These are phyloP conservation scores for Rousettus leschenaultii DNA, from an alignment of 2,113 vertebrate species.

Conservation along the genomic window DNA sequence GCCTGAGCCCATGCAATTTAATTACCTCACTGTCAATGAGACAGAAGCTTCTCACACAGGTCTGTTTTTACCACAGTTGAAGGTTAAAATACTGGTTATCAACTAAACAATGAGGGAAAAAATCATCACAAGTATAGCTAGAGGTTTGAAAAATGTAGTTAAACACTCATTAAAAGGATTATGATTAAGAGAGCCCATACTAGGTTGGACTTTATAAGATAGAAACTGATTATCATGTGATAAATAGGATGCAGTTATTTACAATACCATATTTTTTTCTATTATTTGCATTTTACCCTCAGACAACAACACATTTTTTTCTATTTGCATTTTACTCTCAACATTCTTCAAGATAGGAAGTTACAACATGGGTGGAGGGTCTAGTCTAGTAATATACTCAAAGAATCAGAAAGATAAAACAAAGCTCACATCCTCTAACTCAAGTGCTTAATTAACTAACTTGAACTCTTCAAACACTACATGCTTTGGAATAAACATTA, in stretches of 20 bases:
- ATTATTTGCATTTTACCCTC: not conserved
- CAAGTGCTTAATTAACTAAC: not conserved
- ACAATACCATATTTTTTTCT: not conserved
- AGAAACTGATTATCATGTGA: not conserved
- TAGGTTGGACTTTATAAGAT: not conserved
- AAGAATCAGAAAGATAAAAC: slow-evolving; percentile 8
- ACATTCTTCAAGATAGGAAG: not conserved
- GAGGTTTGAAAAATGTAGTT: not conserved
- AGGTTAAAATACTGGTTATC: not conserved
- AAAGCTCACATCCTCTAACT: not conserved
- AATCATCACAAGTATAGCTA: not conserved
- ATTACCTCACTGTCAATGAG: not conserved
- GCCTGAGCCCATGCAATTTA: not conserved
- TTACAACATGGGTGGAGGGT: not conserved
- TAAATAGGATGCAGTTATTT: not conserved
- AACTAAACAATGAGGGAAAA: not conserved
- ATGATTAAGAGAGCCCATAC: not conserved
- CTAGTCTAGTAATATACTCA: not conserved
- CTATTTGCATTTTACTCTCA: not conserved
- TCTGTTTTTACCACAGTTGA: not conserved
- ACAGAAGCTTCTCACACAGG: not conserved
- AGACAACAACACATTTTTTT: not conserved
- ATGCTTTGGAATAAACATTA: not conserved
- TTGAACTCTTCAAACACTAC: slow-evolving; percentile 1
- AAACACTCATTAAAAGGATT: not conserved